Evolutionary conservation across 2,113 vertebrate genomes (phyloP).

Genomic region (Phasianus colchicus): DNA sequence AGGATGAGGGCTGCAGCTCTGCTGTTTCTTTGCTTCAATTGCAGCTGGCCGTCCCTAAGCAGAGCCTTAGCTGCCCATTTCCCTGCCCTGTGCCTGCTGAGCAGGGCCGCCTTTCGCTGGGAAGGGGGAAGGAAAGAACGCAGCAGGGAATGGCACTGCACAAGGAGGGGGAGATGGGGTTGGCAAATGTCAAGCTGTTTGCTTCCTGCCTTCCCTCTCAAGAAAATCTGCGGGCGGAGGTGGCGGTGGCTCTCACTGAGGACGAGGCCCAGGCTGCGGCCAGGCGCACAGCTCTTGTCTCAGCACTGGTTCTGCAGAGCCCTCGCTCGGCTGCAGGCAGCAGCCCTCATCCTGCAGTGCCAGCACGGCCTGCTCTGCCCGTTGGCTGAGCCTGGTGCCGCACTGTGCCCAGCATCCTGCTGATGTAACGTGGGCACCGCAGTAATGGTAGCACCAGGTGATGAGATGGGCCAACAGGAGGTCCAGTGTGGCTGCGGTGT

Average conservation of each 20-base stretch:
- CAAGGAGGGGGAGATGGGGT: background rate
- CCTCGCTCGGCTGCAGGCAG: background rate
- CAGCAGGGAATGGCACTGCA: background rate
- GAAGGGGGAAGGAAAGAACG: background rate
- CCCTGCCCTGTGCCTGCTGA: background rate
- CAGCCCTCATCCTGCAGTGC: no score
- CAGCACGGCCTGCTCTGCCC: background rate
- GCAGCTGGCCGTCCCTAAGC: background rate
- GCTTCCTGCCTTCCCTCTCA: background rate
- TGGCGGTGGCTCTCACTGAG: accelerated
- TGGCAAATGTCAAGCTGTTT: conserved; percentile 34
- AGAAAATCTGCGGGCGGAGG: background rate
- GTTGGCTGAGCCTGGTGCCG: conserved; percentile 56
- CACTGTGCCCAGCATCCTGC: conserved; percentile 34
- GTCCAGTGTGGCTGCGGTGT: background rate
- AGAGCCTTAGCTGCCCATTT: background rate
- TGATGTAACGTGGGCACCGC: conserved; percentile 29
- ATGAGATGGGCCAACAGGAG: conserved; percentile 60
- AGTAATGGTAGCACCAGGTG: conserved; percentile 41
- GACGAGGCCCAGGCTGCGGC: background rate
- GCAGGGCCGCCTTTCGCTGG: conserved; percentile 9
- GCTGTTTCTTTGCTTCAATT: conserved; percentile 40
- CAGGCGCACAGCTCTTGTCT: accelerated
- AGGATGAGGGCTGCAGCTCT: background rate
- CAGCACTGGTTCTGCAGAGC: background rate